phyloP scores from a whole-genome alignment of 2,113 vertebrate genomes.

The Paraplagusia blochii region DNA sequence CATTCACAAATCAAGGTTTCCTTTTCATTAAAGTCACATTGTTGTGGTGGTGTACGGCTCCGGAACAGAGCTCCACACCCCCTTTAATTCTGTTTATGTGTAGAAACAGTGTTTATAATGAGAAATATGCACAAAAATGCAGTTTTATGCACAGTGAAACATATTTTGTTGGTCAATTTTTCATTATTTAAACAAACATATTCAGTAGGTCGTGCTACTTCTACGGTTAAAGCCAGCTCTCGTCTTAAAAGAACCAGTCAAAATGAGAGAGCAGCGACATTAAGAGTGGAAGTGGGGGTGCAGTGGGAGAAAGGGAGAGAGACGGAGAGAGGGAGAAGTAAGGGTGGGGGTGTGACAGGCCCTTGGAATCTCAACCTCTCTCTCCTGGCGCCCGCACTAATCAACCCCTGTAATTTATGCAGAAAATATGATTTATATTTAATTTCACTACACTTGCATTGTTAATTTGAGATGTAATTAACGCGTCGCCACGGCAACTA shows the following conservation, averaged over 20 bases:
- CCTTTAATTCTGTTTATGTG: no score
- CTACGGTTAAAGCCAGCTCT: slow-evolving; percentile 58
- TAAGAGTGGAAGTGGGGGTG: slow-evolving; percentile 46
- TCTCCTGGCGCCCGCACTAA: slow-evolving; percentile 99
- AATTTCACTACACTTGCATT: slow-evolving; percentile 99
- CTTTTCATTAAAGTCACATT: no score
- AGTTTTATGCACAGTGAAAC: no score
- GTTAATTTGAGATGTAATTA: slow-evolving; percentile 99
- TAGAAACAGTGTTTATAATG: no score
- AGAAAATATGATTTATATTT: slow-evolving; percentile 99
- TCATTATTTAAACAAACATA: no score
- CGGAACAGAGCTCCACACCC: no score
- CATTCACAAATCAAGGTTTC: no score
- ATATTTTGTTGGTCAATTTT: no score
- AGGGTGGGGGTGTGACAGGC: slow-evolving; percentile 86
- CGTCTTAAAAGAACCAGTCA: slow-evolving; percentile 61
- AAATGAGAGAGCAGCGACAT: slow-evolving; percentile 26
- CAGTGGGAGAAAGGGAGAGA: slow-evolving; percentile 18
- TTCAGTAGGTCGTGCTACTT: slow-evolving; percentile 41
- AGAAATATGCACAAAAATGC: no score
- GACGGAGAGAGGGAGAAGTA: slow-evolving; percentile 27
- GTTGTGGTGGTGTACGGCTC: no score
- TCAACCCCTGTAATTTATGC: slow-evolving; percentile 99
- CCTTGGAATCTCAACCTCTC: slow-evolving; percentile 99
- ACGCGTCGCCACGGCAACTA: slow-evolving; percentile 99